Evolutionary conservation across 2,797 vertebrate genomes (phyloP), one percentile per base, ranked within the genome.

Genomic region (Threskiornis aethiopicus): DNA sequence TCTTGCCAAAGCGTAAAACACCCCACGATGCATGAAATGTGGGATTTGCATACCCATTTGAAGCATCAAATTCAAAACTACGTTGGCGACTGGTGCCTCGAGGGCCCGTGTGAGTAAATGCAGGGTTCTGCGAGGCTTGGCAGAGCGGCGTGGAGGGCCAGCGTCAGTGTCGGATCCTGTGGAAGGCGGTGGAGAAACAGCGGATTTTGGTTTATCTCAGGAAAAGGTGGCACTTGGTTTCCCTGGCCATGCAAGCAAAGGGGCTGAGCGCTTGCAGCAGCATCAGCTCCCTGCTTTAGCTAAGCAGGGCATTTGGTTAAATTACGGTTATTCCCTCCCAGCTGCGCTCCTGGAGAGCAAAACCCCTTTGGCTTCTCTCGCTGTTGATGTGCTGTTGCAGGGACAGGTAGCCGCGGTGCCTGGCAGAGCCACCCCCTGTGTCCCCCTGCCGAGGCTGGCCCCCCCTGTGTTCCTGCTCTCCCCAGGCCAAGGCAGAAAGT

Each of bases 11-110:
- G 94, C 66, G 6, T 96, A 90, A 84, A 96, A 95, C 94, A 94
- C 93, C 91, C 87, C 69, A 1, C 19, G 94, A 92, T 93, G 96
- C 95, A 96, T 96, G 96, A 97, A 97, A 96, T 96, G 94, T 55
- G 94, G 95, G 95, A 94, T 97, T 96, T 97, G 91, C 94, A 96
- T 91, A 96, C 87, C 77, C 83, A 28, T 93, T 94, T 87, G 81
- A 91, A 92, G 58, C 37, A 47, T 46, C 18, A 3, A 61, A 81
- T 81, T 95, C 72, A 58, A 42, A 92, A 92, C 64, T 86, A 2
- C 19, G 15, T 62, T 67, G 69, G 72, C 5, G 33, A 41, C 28
- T 65, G 24, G 17, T 41, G 95, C 87, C 87, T 89, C 0, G 0
- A 93, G 71, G 47, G 82, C 20, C 41, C 42, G 55, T 19, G 55